Conservation (phyloP, 2,113 vertebrate genomes). For the Halichoeres trimaculatus region DNA sequence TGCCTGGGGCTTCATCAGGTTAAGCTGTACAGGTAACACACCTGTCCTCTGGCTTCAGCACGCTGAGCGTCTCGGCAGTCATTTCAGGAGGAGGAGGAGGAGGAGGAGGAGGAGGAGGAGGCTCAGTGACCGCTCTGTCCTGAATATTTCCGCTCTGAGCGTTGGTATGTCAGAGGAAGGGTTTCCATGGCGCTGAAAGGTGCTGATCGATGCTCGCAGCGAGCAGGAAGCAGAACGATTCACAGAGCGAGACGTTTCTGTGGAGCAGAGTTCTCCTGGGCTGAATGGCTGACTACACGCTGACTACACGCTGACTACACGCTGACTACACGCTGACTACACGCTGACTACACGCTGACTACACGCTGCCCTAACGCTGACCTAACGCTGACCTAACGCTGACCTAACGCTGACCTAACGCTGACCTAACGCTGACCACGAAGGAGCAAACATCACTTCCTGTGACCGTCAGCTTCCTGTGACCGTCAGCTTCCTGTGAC, state of each 20-base stretch:
- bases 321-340: too few species aligned
- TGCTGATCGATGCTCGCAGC: background rate
- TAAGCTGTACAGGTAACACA: too few species aligned
- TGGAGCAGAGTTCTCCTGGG: background rate
- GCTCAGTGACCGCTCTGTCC: background rate
- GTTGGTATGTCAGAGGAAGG: background rate
- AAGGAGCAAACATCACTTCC: background rate
- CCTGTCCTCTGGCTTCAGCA: too few species aligned
- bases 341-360: too few species aligned
- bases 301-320: too few species aligned
- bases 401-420: background rate
- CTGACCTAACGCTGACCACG: background rate
- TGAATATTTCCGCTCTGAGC: slow-evolving; percentile 9
- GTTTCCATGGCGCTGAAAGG: background rate
- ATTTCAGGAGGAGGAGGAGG: background rate
- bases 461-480: background rate
- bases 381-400: too few species aligned
- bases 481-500: background rate
- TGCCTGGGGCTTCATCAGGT: too few species aligned
- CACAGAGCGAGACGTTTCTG: background rate
- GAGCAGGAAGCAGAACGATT: background rate
- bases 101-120: too few species aligned
- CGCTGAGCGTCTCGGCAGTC: background rate
- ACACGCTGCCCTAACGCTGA: too few species aligned
- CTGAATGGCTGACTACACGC: background rate